Base-by-base conservation (phyloP, 2,113 vertebrate genomes). In the Leptobrachium ailaonicum region DNA sequence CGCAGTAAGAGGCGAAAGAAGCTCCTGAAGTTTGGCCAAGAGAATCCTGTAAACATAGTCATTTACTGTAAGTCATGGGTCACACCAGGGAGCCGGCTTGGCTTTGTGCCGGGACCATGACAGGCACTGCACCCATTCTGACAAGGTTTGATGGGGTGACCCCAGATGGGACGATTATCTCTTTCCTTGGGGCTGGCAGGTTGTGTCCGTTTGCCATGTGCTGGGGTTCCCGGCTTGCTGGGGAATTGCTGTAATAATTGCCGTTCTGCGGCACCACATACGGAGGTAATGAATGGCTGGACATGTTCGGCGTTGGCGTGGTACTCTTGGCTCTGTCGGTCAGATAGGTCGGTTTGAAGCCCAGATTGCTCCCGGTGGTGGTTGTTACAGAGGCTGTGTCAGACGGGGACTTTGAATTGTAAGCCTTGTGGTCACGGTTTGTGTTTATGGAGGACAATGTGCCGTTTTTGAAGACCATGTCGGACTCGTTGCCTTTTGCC, bases 51-150 rank as follows among this genome's bases (percentile, higher is more conserved):
- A 81, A 81, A 81, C 79, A 81, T 68, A 62, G 54, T 67, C n/a
- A 50, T 47, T 50, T 71, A 5, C 6, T 2, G 66, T 41, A 60
- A 60, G 50, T 41, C 1, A 6, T 9, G n/a, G 50, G 70, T 90
- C 91, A 97, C 84, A 97, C 96, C 53, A 97, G 90, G 67, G 96
- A 97, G 1, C 96, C 96, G 0, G 94, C 93, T 82, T 97, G 95
- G 85, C 90, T 96, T 83, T 96, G 95, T 14, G 96, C 92, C 1
- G 96, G 95, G 77, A 96, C 93, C 95, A 97, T 96, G 20, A 97
- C 93, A 0, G 94, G 94, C 63, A 97, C 91, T 0, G 92, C 95
- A 13, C 95, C 96, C 94, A 96, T 96, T 54, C 94, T 92, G 78
- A 83, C 70, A 67, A 97, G 92, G 78, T 94, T 89, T 50, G 94